These are phyloP conservation scores for Catharus fuscescens DNA, from an alignment of 2,113 vertebrate genomes.

Conservation along the genomic window DNA sequence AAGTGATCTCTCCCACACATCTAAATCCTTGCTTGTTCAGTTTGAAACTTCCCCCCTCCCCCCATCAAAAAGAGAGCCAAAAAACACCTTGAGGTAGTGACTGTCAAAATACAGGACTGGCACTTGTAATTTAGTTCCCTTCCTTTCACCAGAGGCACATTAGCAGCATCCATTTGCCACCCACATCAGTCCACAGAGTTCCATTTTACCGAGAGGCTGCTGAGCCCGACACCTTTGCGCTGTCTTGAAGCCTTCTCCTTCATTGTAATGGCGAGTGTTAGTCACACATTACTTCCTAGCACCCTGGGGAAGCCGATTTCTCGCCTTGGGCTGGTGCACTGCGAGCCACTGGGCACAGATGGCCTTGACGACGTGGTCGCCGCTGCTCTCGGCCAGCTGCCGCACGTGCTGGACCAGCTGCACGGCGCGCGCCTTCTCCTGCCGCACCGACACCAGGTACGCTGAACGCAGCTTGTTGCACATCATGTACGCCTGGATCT, in stretches of 20 bases:
- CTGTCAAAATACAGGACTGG: constrained; percentile 67
- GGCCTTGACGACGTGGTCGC: constrained; percentile 87
- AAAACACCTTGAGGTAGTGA: constrained; percentile 75
- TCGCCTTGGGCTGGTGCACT: constrained; percentile 78
- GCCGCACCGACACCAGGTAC: constrained; percentile 91
- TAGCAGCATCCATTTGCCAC: constrained; percentile 7
- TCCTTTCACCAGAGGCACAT: constrained; percentile 25
- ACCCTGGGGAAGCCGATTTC: constrained; percentile 48
- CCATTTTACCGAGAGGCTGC: not conserved
- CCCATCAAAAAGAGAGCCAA: not conserved
- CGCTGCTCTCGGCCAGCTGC: constrained; percentile 79
- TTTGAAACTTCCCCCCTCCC: not conserved
- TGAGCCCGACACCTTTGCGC: not conserved
- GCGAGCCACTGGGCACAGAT: constrained; percentile 95
- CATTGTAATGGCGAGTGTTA: accelerated
- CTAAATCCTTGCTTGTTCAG: constrained; percentile 15
- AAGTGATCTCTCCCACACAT: constrained; percentile 21
- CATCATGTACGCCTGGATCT: constrained; percentile 91
- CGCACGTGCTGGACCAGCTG: constrained; percentile 87
- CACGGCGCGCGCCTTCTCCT: constrained; percentile 81
- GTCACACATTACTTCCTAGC: constrained; percentile 65
- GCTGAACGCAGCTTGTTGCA: constrained; percentile 92
- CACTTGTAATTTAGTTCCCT: constrained; percentile 70
- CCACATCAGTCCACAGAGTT: not conserved
- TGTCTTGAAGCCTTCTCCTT: not conserved